A percentile compares a stretch with the other conserved stretches of the same genome.
These are phyloP conservation scores for Drosophila pallidifrons DNA, from an alignment of 1,140 invertebrate genomes.

Conservation along the genomic window DNA sequence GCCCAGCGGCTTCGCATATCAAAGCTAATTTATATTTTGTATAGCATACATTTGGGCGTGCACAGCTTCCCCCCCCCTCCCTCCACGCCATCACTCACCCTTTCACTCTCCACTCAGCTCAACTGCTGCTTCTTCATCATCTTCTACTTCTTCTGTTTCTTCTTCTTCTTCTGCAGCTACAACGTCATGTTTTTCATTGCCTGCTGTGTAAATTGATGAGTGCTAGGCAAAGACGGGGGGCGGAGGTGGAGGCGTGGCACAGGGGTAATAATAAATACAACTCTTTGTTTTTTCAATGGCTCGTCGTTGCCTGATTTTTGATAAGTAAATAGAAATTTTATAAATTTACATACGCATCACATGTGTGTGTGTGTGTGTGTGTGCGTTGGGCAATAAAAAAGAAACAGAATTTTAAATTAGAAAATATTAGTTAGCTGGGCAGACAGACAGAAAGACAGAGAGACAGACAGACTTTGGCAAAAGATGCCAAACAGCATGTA, in stretches of 20 bases:
- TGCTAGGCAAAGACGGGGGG: background rate
- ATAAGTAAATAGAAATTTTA: slow-evolving; percentile 82
- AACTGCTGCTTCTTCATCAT: slow-evolving; percentile 34
- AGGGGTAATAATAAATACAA: slow-evolving; percentile 65
- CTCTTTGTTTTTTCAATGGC: slow-evolving; percentile 66
- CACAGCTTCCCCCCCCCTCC: slow-evolving; percentile 12
- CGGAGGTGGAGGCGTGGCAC: background rate
- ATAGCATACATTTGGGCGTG: slow-evolving; percentile 78
- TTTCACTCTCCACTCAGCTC: slow-evolving; percentile 10
- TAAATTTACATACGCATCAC: slow-evolving; percentile 69
- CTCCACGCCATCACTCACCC: background rate
- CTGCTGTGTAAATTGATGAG: slow-evolving; percentile 39
- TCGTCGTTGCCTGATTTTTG: slow-evolving; percentile 70
- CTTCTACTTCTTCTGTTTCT: slow-evolving; percentile 15
- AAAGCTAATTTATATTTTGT: slow-evolving; percentile 82
- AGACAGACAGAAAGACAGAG: slow-evolving; percentile 11
- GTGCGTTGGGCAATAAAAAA: slow-evolving; percentile 69
- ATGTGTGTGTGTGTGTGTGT: slow-evolving; percentile 18
- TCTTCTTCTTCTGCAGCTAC: slow-evolving; percentile 46
- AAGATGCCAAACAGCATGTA: slow-evolving; percentile 42
- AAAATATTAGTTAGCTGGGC: slow-evolving; percentile 77
- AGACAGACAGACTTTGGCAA: slow-evolving; percentile 10
- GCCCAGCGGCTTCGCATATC: slow-evolving; percentile 76
- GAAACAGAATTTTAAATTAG: slow-evolving; percentile 83
- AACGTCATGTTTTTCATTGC: slow-evolving; percentile 41